Base-by-base conservation (phyloP, 2,797 vertebrate species). In the Acanthurus tractus region DNA sequence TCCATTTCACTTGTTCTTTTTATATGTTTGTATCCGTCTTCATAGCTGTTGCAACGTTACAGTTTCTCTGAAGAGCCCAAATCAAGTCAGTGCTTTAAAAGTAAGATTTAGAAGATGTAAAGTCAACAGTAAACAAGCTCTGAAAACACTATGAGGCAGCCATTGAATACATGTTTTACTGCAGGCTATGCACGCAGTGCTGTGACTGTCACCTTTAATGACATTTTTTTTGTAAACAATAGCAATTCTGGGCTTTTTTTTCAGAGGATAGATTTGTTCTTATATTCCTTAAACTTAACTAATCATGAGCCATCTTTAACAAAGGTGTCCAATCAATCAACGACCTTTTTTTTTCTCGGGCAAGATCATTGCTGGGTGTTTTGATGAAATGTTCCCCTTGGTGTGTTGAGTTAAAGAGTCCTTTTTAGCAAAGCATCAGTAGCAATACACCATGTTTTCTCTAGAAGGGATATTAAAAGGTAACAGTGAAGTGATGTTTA, bases 401-500 rank as follows among this genome's bases (percentile, higher is more conserved):
- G 23, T 54, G 8, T 66, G 38, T 54, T 45, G 22, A 11, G 18
- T 8, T 25, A 40, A 42, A n/a, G 20, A 42, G 38, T 42, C 12
- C 12, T 58, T 58, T 57, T 20, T 40, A 40, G 5, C 3, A 1
- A 56, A 20, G 53, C 17, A 36, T 42, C 40, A 42, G 20, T 13
- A 44, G 50, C 10, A 29, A 7, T 7, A 44, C 17, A 36, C 12
- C 4, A 13, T 36, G 15, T 25, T 20, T 8, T 15, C 22, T 53
- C 10, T 66, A 23, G 10, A 10, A 20, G 15, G 8, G 17, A 11
- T 34, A 34, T 23, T 29, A 11, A 7, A 14, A 36, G 15, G 7
- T 18, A 13, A 63, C 7, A 20, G 42, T 75, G 25, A 68, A 17
- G 17, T 62, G 38, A 38, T 54, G 44, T 20, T n/a, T 48, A n/a